Base-by-base conservation (phyloP, 2,113 vertebrate genomes). In the Amphiprion percula region DNA sequence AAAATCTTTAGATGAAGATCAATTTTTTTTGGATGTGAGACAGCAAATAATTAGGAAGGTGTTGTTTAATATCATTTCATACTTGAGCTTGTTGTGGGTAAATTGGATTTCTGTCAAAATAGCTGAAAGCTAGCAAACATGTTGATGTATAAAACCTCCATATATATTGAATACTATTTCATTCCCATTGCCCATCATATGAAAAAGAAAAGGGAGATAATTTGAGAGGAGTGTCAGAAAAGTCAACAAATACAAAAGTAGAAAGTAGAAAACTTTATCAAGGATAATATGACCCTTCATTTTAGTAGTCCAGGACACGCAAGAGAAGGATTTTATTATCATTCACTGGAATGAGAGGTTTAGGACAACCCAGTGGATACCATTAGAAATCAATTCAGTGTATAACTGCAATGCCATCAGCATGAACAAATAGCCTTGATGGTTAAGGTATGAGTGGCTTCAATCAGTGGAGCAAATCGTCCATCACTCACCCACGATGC, bases 301-400 rank as follows among this genome's bases (percentile, higher is more conserved):
- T 52, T 39, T 9, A 47, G 3, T 2, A 10, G 10, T n/a, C 10
- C 50, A 24, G 15, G 46, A 16, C 4, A 28, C 53, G 4, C 3
- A 26, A 11, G 3, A 58, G 4, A 66, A 30, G 1, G 21, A 69
- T 46, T 52, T n/a, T 15, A 16, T 75, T 16, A 61, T 50, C 33
- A 44, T n/a, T 60, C 17, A 68, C 46, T 49, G 39, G 72, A 68
- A 46, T 23, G 9, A 63, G n/a, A 37, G 12, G 17, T 65, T 73
- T 72, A 39, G 74, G 58, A 82, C 63, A 30, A 69, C 19, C 54
- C 39, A 66, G 3, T 16, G 58, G 3, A 44, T 24, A 69, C 5
- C 19, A 47, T 66, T 75, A 70, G 17, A 73, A 66, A 79, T 73
- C 37, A 62, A 64, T 77, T 64, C 47, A 19, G 9, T n/a, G 12